Evolutionary conservation across 2,113 vertebrate species (phyloP).

Genomic region (Himantopus leucocephalus): DNA sequence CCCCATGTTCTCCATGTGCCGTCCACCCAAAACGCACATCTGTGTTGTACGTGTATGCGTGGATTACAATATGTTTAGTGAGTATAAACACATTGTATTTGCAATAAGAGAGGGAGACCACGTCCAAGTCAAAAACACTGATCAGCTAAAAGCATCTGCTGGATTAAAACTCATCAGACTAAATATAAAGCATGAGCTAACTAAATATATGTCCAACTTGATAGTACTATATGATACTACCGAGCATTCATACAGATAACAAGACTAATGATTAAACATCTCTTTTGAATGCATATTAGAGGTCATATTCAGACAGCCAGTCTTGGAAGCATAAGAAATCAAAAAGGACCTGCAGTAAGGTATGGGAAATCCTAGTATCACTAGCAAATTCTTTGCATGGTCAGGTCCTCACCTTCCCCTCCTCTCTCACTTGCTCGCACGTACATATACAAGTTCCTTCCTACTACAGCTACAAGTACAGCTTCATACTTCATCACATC

Average conservation of each 20-base stretch:
- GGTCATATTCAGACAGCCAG: background rate
- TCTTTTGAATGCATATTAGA: background rate
- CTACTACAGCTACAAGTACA: background rate
- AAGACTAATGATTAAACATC: background rate
- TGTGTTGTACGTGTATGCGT: accelerated
- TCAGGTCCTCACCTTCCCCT: background rate
- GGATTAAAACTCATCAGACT: background rate
- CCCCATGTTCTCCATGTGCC: background rate
- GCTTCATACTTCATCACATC: background rate
- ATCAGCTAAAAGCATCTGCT: constrained; percentile 23
- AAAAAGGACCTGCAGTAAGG: background rate
- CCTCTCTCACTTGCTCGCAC: background rate
- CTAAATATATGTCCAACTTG: background rate
- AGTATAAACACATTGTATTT: background rate
- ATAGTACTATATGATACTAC: background rate
- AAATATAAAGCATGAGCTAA: constrained; percentile 14
- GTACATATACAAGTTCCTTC: background rate
- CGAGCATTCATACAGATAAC: background rate
- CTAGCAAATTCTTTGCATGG: background rate
- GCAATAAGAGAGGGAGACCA: background rate
- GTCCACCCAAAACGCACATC: background rate
- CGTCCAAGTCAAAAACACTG: background rate
- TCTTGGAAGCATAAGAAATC: background rate
- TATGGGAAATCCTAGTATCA: background rate
- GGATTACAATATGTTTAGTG: background rate